phyloP scores from a whole-genome alignment of 2,888 invertebrate genomes.

The Flabesymbios commensalis region DNA sequence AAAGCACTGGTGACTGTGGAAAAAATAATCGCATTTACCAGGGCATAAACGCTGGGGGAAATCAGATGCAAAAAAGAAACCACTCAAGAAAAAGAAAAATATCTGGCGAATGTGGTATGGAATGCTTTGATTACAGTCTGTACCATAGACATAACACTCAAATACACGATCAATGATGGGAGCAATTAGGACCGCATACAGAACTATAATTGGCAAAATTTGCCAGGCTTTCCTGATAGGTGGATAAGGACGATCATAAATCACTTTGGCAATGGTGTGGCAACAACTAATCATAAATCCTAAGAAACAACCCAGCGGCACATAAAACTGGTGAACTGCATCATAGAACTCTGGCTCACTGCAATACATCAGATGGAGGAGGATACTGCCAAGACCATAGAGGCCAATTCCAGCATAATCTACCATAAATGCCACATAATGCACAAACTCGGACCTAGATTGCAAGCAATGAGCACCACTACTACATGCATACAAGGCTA shows the following conservation, averaged over 20 bases:
- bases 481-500: slow-evolving; percentile 51
- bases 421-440: slow-evolving; percentile 59
- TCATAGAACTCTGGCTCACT: slow-evolving; percentile 45
- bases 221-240: slow-evolving; percentile 56
- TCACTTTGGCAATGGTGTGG: slow-evolving; percentile 52
- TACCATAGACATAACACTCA: slow-evolving; percentile 34
- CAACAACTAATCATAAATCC: slow-evolving; percentile 47
- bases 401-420: slow-evolving; percentile 60
- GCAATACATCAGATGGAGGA: slow-evolving; percentile 56
- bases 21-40: slow-evolving; percentile 55
- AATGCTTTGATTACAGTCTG: slow-evolving; percentile 47
- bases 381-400: slow-evolving; percentile 58
- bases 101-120: slow-evolving; percentile 51
- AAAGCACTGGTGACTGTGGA: slow-evolving; percentile 60
- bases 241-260: slow-evolving; percentile 56
- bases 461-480: slow-evolving; percentile 54
- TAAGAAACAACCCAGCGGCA: slow-evolving; percentile 49
- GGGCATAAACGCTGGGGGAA: slow-evolving; percentile 56
- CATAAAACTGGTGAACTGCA: slow-evolving; percentile 39
- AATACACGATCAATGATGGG: slow-evolving; percentile 51
- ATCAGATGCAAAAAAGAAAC: slow-evolving; percentile 58
- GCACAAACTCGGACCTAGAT: slow-evolving; percentile 53
- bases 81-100: slow-evolving; percentile 53
- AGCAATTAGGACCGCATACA: slow-evolving; percentile 55
- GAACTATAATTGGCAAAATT: slow-evolving; percentile 48